phyloP scores from a whole-genome alignment of 2,113 vertebrate species.

The Tor tambroides region DNA sequence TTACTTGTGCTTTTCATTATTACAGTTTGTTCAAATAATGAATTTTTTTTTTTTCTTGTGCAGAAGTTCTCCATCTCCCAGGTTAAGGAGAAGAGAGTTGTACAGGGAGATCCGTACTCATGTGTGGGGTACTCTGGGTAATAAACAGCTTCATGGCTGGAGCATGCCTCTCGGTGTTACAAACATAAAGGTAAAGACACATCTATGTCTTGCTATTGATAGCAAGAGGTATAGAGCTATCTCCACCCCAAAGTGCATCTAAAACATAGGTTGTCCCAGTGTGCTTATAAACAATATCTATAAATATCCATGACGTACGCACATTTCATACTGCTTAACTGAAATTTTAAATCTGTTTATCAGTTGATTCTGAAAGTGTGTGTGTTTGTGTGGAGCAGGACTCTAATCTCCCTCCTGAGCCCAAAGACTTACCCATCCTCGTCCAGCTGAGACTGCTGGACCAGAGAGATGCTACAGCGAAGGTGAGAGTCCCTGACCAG shows the following conservation, averaged over 20 bases:
- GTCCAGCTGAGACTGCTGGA: constrained; percentile 79
- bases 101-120: constrained; percentile 80
- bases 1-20: background rate
- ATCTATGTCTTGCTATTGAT: background rate
- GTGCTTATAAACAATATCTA: background rate
- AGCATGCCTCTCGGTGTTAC: constrained; percentile 71
- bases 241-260: background rate
- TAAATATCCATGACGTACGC: background rate
- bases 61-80: constrained; percentile 68
- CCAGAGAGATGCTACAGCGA: constrained; percentile 81
- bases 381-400: constrained; percentile 59
- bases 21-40: background rate
- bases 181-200: constrained; percentile 60
- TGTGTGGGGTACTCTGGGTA: constrained; percentile 79
- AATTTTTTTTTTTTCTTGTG: background rate
- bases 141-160: constrained; percentile 81
- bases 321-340: background rate
- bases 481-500: constrained; percentile 65
- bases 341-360: too few relatives aligned
- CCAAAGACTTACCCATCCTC: constrained; percentile 76
- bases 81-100: constrained; percentile 75
- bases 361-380: background rate
- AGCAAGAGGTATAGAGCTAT: background rate
- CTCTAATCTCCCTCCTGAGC: constrained; percentile 65
- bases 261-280: background rate